Evolutionary conservation across 2,888 invertebrate genomes (phyloP).

Genomic region (Lepidochrysops patricia): DNA sequence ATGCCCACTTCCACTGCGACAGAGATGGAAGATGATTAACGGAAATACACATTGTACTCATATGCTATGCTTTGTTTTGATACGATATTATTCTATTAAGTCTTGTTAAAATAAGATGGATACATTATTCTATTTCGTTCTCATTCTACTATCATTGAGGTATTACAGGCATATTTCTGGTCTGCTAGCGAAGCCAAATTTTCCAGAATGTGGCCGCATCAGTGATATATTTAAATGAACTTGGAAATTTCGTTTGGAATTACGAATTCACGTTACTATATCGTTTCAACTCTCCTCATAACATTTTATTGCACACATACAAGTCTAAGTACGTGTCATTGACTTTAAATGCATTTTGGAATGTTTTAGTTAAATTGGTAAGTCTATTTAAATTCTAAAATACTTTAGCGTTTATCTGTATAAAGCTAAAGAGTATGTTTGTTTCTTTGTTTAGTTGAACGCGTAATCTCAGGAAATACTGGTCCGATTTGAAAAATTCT

Average conservation of each 20-base stretch:
- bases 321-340: slow-evolving; percentile 10
- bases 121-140: too few species aligned
- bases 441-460: too few species aligned
- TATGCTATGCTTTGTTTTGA: too few species aligned
- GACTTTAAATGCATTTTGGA: slow-evolving; percentile 11
- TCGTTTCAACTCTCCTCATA: slow-evolving; percentile 8
- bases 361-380: neutral
- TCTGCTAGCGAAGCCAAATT: neutral
- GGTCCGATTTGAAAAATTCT: too few species aligned
- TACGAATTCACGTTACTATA: slow-evolving; percentile 1
- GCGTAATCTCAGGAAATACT: too few species aligned
- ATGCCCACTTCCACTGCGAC: neutral
- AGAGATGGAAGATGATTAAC: neutral
- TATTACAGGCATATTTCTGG: too few species aligned
- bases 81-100: too few species aligned
- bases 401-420: neutral
- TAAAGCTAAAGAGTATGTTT: too few species aligned
- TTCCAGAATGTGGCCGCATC: neutral
- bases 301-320: slow-evolving; percentile 9
- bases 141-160: too few species aligned
- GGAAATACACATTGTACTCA: too few species aligned
- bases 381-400: neutral
- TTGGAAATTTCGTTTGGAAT: neutral
- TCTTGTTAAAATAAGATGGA: too few species aligned
- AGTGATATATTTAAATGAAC: neutral